Evolutionary conservation across 2,888 invertebrate genomes (phyloP).

Genomic region (Drosophila lutescens): DNA sequence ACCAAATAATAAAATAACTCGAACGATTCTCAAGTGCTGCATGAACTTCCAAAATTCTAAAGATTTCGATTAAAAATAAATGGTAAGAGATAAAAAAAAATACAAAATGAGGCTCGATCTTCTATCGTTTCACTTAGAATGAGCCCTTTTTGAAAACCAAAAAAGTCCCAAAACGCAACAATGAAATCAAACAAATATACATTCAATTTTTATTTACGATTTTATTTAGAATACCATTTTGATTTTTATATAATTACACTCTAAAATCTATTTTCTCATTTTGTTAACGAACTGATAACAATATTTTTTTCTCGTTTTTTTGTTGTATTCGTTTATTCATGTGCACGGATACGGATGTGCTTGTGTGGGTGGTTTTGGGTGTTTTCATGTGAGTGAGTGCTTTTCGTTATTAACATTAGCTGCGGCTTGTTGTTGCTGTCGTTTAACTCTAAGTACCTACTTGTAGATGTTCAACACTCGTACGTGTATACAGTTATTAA

Average conservation of each 20-base stretch:
- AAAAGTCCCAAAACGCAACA: too few species aligned
- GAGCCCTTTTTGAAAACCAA: too few species aligned
- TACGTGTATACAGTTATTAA: conserved; percentile 47
- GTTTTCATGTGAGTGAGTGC: conserved; percentile 47
- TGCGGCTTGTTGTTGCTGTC: conserved; percentile 42
- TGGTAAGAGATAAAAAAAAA: too few species aligned
- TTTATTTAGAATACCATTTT: conserved; percentile 80
- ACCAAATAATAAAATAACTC: too few species aligned
- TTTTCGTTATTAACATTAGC: conserved; percentile 54
- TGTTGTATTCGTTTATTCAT: conserved; percentile 19
- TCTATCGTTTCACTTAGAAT: too few species aligned
- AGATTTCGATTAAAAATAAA: too few species aligned
- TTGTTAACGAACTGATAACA: conserved; percentile 76
- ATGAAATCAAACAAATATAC: background rate
- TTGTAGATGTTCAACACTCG: conserved; percentile 66
- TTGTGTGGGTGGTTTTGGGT: conserved; percentile 33
- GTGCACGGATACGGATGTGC: conserved; percentile 56
- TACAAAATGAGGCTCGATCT: too few species aligned
- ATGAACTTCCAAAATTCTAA: too few species aligned
- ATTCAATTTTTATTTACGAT: conserved; percentile 61
- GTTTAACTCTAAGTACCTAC: conserved; percentile 74
- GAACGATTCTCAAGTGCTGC: too few species aligned
- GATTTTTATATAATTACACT: conserved; percentile 63
- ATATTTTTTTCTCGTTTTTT: conserved; percentile 35
- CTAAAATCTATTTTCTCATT: conserved; percentile 74